Conservation (phyloP, 2,888 invertebrate genomes). For the Chymomyza procnemis region DNA sequence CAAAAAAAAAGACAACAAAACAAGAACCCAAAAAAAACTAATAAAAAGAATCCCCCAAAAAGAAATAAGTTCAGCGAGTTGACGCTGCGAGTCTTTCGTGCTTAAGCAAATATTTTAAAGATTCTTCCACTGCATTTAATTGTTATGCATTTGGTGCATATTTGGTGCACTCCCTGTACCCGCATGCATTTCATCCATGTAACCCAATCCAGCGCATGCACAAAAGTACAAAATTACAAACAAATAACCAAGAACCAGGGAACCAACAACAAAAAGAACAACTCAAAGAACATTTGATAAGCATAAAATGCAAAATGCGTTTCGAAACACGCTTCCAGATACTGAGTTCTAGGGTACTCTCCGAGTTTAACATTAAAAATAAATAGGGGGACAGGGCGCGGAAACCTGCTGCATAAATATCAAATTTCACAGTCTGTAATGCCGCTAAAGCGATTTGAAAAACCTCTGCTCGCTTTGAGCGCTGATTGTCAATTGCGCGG, state of each 20-base stretch:
- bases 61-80: conserved; percentile 8
- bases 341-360: neutral
- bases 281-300: conserved; percentile 55
- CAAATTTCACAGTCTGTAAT: conserved; percentile 70
- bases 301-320: conserved; percentile 60
- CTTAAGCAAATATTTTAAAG: conserved; percentile 60
- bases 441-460: conserved; percentile 22
- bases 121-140: conserved; percentile 51
- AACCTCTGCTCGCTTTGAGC: conserved; percentile 20
- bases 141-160: conserved; percentile 63
- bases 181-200: conserved; percentile 2
- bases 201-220: conserved; percentile 12
- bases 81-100: conserved; percentile 41
- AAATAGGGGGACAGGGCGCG: neutral
- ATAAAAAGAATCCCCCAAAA: neutral
- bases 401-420: conserved; percentile 73
- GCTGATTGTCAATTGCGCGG: conserved; percentile 73
- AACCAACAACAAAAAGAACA: neutral
- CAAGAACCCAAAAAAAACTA: neutral
- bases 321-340: neutral
- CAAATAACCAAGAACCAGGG: too few species aligned
- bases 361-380: neutral
- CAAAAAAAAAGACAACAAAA: neutral
- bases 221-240: neutral
- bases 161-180: neutral